These are phyloP conservation scores for Aplocera efformata DNA, from an alignment of 2,888 invertebrate species.

Conservation along the genomic window DNA sequence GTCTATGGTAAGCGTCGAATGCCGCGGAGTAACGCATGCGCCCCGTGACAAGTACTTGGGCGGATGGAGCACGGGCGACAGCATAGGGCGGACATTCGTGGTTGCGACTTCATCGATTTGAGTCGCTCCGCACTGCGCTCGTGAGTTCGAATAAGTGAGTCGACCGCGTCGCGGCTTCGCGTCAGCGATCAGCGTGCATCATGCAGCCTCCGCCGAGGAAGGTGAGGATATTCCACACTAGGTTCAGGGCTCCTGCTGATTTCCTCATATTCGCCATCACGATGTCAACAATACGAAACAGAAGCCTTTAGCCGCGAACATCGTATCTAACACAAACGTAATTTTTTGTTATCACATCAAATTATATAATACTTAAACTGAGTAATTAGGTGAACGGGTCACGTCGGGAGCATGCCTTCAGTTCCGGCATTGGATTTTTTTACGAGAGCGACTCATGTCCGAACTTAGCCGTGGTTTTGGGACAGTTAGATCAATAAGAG, in stretches of 20 bases:
- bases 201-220: slow-evolving; percentile 94
- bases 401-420: neutral
- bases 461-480: slow-evolving; percentile 12
- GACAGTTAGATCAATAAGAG: slow-evolving; percentile 28
- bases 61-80: slow-evolving; percentile 23
- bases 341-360: slow-evolving; percentile 13
- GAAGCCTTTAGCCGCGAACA: neutral
- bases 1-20: slow-evolving; percentile 10
- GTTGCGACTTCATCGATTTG: slow-evolving; percentile 49
- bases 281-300: slow-evolving; percentile 3
- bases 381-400: slow-evolving; percentile 7
- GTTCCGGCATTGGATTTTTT: slow-evolving; percentile 1
- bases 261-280: neutral
- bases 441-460: slow-evolving; percentile 3
- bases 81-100: slow-evolving; percentile 48
- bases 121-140: slow-evolving; percentile 28
- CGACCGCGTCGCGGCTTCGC: slow-evolving; percentile 31
- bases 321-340: slow-evolving; percentile 2
- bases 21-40: slow-evolving; percentile 28
- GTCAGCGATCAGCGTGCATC: slow-evolving; percentile 33
- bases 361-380: slow-evolving; percentile 18
- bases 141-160: slow-evolving; percentile 25
- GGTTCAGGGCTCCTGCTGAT: slow-evolving; percentile 2
- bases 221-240: slow-evolving; percentile 75
- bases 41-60: slow-evolving; percentile 30